Evolutionary conservation across 1,140 invertebrate genomes (phyloP).

Genomic region (Stratiolaelaps scimitus): DNA sequence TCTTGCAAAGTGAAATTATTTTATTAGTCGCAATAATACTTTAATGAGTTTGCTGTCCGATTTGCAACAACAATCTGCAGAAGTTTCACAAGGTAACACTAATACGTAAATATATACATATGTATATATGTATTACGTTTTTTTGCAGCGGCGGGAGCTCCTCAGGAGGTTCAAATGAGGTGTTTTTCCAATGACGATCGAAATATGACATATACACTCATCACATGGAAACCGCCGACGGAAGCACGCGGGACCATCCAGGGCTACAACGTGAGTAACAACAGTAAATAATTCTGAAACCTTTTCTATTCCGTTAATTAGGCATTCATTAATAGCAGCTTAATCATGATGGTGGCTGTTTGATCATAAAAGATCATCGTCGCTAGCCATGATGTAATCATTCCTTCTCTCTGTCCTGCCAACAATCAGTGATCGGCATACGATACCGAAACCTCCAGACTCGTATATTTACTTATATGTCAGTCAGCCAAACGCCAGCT

Average conservation of each 20-base stretch:
- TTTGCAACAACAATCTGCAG: conserved; percentile 30
- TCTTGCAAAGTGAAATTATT: background rate
- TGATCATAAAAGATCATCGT: too few relatives aligned
- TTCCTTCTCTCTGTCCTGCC: too few relatives aligned
- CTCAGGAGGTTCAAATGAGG: conserved; percentile 5
- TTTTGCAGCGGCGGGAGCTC: conserved; percentile 11
- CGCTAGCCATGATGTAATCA: too few relatives aligned
- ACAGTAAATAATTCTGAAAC: background rate
- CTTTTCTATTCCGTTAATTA: too few relatives aligned
- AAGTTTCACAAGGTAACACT: background rate
- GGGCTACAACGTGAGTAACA: conserved; percentile 36
- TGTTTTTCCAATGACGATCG: conserved; percentile 24
- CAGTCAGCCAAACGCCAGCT: too few relatives aligned
- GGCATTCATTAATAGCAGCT: too few relatives aligned
- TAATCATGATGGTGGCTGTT: too few relatives aligned
- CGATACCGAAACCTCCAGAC: too few relatives aligned
- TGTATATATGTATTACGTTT: too few relatives aligned
- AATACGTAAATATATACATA: conserved; percentile 26
- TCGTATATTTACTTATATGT: too few relatives aligned
- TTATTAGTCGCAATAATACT: background rate
- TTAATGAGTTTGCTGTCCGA: background rate
- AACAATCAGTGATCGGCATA: too few relatives aligned
- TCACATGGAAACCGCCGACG: conserved; percentile 36
- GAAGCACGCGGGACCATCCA: conserved; percentile 35
- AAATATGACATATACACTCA: conserved; percentile 17